These are phyloP conservation scores for Drosophila ananassae DNA, from an alignment of 1,140 invertebrate genomes.

Conservation along the genomic window DNA sequence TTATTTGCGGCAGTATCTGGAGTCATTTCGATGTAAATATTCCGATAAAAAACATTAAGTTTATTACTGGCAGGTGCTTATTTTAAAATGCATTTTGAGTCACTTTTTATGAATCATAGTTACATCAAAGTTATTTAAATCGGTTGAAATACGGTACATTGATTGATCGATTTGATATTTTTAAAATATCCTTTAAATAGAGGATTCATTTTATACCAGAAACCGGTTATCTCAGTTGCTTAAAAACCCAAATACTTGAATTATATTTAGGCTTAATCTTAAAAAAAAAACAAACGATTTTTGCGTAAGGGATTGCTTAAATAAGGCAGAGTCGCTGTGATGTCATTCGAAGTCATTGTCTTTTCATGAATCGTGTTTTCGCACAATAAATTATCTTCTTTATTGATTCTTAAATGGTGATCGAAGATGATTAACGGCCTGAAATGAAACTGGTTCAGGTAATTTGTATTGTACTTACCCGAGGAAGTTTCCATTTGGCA, in stretches of 20 bases:
- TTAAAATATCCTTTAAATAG: conserved; percentile 1
- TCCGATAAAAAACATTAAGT: too few species aligned
- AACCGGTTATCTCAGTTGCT: conserved; percentile 9
- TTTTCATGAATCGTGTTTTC: conserved; percentile 28
- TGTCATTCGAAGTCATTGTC: conserved; percentile 45
- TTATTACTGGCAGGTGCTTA: too few species aligned
- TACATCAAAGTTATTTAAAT: background rate
- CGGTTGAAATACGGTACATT: background rate
- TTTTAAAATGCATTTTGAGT: background rate
- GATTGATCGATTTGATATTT: conserved; percentile 17
- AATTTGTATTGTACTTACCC: background rate
- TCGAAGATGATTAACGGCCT: conserved; percentile 36
- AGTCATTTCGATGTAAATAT: background rate
- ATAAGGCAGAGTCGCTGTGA: conserved; percentile 21
- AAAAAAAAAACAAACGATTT: conserved; percentile 7
- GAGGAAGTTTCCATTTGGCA: conserved; percentile 11
- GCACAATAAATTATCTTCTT: conserved; percentile 31
- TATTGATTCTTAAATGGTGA: conserved; percentile 30
- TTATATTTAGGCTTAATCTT: conserved; percentile 33
- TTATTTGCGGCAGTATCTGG: background rate
- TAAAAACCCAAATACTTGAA: conserved; percentile 13
- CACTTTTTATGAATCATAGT: background rate
- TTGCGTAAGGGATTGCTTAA: conserved; percentile 37
- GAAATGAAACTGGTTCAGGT: conserved; percentile 26
- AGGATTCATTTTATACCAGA: background rate